These are phyloP conservation scores for Antennarius maculatus DNA, from an alignment of 2,797 vertebrate genomes.

Conservation along the genomic window DNA sequence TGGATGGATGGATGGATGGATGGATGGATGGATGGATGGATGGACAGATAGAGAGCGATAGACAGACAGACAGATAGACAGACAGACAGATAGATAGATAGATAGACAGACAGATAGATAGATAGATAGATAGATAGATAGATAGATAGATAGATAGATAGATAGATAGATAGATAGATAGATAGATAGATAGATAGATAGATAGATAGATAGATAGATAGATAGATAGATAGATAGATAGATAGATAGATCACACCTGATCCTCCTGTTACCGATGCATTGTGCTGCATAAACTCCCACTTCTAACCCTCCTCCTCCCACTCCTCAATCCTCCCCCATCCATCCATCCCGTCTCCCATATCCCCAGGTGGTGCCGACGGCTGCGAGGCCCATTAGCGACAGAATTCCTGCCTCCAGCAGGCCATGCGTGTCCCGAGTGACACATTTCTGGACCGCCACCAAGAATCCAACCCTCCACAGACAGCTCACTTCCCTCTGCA, in stretches of 20 bases:
- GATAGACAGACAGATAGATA: no score
- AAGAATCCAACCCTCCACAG: conserved; percentile 81
- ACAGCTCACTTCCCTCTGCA: conserved; percentile 81
- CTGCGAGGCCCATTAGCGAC: conserved; percentile 86
- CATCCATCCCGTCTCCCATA: conserved; percentile 80
- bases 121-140: conserved; percentile 39
- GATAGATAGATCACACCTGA: conserved; percentile 40
- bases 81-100: no score
- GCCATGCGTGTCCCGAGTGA: conserved; percentile 85
- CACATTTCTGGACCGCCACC: conserved; percentile 86
- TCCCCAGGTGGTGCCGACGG: conserved; percentile 85
- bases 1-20: conserved; percentile 31
- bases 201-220: conserved; percentile 46
- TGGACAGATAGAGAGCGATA: no score
- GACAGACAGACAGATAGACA: no score
- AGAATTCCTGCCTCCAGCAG: conserved; percentile 85
- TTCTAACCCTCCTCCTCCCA: conserved; percentile 49
- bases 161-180: no score
- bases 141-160: neutral
- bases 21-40: conserved; percentile 32
- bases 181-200: conserved; percentile 22
- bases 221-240: conserved; percentile 40
- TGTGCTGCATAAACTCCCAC: conserved; percentile 56
- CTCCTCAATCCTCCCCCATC: conserved; percentile 70
- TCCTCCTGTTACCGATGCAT: conserved; percentile 57